Percentiles rank a stretch among this genome's conserved stretches.
phyloP scores from a whole-genome alignment of 2,888 invertebrate genomes.

The Pollenia amentaria region DNA sequence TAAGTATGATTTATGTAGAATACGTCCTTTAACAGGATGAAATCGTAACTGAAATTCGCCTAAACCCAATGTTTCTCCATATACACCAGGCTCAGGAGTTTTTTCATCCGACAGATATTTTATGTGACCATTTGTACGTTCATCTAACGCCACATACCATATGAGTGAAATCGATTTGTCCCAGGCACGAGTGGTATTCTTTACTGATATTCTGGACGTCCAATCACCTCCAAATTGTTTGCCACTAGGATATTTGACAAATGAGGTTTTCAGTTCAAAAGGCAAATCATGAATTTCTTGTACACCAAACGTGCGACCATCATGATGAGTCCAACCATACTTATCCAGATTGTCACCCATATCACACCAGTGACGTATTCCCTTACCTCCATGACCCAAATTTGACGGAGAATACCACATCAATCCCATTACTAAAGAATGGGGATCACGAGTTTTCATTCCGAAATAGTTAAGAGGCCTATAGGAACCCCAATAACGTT shows the following conservation, averaged over 20 bases:
- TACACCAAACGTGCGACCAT: slow-evolving; percentile 95
- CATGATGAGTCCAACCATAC: slow-evolving; percentile 97
- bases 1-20: slow-evolving; percentile 90
- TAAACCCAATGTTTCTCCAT: slow-evolving; percentile 91
- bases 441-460: slow-evolving; percentile 94
- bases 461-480: slow-evolving; percentile 95
- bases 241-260: slow-evolving; percentile 93
- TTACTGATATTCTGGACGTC: slow-evolving; percentile 92
- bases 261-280: slow-evolving; percentile 92
- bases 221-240: slow-evolving; percentile 96
- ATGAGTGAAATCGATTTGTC: slow-evolving; percentile 86
- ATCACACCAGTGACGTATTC: slow-evolving; percentile 96
- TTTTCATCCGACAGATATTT: slow-evolving; percentile 82
- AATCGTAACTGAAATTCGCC: slow-evolving; percentile 88
- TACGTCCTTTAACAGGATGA: slow-evolving; percentile 85
- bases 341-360: slow-evolving; percentile 92
- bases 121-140: slow-evolving; percentile 87
- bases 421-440: slow-evolving; percentile 95
- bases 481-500: slow-evolving; percentile 97
- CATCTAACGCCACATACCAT: slow-evolving; percentile 94
- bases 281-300: slow-evolving; percentile 94
- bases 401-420: slow-evolving; percentile 97
- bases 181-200: slow-evolving; percentile 81
- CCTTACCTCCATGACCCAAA: slow-evolving; percentile 89
- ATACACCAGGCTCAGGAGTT: slow-evolving; percentile 83